Base-by-base conservation (phyloP, 2,797 vertebrate species). In the Phrynocephalus vlangalii region DNA sequence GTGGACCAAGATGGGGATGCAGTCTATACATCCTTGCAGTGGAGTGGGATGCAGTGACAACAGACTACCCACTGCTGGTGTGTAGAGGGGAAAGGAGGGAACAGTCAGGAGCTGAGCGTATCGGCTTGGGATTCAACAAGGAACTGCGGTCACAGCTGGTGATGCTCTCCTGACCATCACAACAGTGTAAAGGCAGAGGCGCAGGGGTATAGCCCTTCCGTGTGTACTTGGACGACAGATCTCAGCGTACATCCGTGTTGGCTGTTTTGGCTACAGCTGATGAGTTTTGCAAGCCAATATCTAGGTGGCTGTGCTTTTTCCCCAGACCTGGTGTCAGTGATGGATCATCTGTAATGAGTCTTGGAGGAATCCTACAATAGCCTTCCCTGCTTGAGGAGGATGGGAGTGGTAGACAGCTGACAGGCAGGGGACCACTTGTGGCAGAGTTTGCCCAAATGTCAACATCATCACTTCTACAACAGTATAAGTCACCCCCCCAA, bases 11-110 rank as follows among this genome's bases (percentile, higher is more conserved):
- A 60, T 0, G 86, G 87, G 5, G 13, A 89, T 85, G 96, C 98
- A 33, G 89, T 88, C 20, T 98, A 98, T 91, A 98, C 98, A 0
- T 99, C 98, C 0, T 79, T 99, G 73, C 97, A 98, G 94, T 99
- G 98, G 98, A 98, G 97, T 50, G 97, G 97, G 78, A 97, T 98
- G 96, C 92, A 94, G 82, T 96, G 94, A 96, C 30, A 81, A 67
- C 8, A 5, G 38, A 38, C 24, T 30, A 26, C 1, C 44, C 1
- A 15, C 60, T 20, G 15, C 60, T 63, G 60, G 60, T 18, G 4
- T 15, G 16, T 20, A 15, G 60, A 63, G 18, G 18, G 60, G 60
- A 63, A 63, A 63, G 4, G 66, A 44, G 50, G 38, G 33, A 26
- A 22, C 22, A 24, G 24, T 7, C 8, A 1, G 0, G 44, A 7